These are phyloP conservation scores for Sphaeramia orbicularis DNA, from an alignment of 2,797 vertebrate genomes.

Conservation along the genomic window DNA sequence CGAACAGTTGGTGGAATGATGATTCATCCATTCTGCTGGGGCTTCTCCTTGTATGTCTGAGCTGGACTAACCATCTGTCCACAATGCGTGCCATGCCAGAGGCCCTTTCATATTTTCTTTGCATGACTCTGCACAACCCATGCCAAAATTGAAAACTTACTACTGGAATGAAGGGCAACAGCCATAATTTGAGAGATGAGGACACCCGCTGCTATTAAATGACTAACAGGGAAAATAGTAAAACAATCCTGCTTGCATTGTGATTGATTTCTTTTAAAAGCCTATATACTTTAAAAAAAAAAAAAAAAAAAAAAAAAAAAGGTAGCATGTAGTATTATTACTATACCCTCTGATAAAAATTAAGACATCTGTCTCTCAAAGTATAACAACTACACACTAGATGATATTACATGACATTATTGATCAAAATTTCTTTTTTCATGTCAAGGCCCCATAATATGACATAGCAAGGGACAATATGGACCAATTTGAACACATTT, in stretches of 20 bases:
- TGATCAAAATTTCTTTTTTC: neutral
- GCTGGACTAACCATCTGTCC: constrained; percentile 77
- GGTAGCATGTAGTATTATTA: no score
- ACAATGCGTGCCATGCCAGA: constrained; percentile 57
- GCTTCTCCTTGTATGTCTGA: constrained; percentile 63
- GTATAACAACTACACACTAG: neutral
- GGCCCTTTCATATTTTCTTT: constrained; percentile 62
- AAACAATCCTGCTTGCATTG: constrained; percentile 14
- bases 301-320: no score
- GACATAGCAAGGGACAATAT: neutral
- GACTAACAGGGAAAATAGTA: constrained; percentile 29
- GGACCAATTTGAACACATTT: neutral
- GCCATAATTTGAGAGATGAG: neutral
- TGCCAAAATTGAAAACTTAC: constrained; percentile 25
- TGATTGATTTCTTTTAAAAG: neutral
- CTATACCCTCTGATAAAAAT: constrained; percentile 11
- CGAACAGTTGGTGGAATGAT: constrained; percentile 75
- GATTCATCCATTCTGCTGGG: constrained; percentile 76
- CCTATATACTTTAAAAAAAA: no score
- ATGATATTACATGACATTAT: neutral
- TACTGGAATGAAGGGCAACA: neutral
- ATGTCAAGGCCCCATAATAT: neutral
- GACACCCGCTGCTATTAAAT: constrained; percentile 9
- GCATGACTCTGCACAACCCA: constrained; percentile 51
- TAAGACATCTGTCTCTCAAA: no score